A percentile compares a stretch with the other conserved stretches of the same genome.
Evolutionary conservation across 2,113 vertebrate species (phyloP).

Genomic region (Octodon degus): DNA sequence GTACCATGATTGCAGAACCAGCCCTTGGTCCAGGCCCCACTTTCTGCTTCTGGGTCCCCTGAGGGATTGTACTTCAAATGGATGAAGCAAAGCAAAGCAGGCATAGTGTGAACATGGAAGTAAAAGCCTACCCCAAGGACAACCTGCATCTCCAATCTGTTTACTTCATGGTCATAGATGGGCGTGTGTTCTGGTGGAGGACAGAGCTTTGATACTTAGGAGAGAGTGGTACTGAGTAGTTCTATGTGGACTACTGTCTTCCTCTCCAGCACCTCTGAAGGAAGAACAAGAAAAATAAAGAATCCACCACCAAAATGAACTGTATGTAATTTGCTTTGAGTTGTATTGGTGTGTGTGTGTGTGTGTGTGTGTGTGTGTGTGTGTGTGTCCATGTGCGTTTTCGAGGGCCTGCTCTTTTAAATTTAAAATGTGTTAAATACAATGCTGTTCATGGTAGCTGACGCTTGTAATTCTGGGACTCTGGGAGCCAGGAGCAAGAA

Average conservation of each 20-base stretch:
- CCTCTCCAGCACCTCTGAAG: not conserved
- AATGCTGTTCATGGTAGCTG: not conserved
- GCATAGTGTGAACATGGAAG: not conserved
- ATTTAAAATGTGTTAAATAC: not conserved
- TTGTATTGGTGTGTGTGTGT: not conserved
- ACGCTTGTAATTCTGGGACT: not conserved
- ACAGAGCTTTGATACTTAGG: not conserved
- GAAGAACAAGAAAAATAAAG: not conserved
- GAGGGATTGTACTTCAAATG: not conserved
- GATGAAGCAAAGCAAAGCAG: not conserved
- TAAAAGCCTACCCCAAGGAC: not conserved
- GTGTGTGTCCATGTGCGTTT: not conserved
- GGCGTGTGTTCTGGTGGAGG: accelerated
- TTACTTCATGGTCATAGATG: accelerated
- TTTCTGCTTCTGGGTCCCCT: not conserved
- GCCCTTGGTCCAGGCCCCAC: not conserved
- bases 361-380: too few relatives aligned
- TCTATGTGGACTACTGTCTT: not conserved
- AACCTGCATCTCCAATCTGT: not conserved
- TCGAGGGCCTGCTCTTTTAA: not conserved
- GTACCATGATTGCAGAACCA: slow-evolving; percentile 12
- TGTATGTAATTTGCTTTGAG: not conserved
- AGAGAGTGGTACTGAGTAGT: not conserved
- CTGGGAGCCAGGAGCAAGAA: not conserved
- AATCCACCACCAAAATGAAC: not conserved